Conservation (phyloP, 1,140 invertebrate species). For the Apis cerana region DNA sequence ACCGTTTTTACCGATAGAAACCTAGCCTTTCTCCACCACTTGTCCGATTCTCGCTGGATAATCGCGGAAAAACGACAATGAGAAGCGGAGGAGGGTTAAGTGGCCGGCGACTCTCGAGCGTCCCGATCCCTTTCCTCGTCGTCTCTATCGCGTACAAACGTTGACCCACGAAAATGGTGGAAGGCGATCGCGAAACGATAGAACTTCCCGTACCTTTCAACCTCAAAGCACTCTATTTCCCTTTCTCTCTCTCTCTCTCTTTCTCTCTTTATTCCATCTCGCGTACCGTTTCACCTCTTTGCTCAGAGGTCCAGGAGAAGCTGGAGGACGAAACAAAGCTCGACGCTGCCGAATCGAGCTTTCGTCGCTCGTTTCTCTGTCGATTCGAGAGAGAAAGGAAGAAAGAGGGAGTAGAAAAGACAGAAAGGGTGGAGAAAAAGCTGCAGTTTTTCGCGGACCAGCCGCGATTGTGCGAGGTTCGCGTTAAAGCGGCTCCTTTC, state of each 20-base stretch:
- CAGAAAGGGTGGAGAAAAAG: no score
- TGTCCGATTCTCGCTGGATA: constrained; percentile 20
- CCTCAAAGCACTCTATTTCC: not conserved
- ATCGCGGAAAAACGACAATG: constrained; percentile 41
- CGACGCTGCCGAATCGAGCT: constrained; percentile 2
- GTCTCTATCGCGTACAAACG: constrained; percentile 14
- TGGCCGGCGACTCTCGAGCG: constrained; percentile 5
- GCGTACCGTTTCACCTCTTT: not conserved
- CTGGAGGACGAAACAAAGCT: constrained; percentile 26
- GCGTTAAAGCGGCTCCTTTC: constrained; percentile 2
- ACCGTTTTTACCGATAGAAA: constrained; percentile 1
- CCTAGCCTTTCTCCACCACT: constrained; percentile 9
- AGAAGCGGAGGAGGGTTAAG: constrained; percentile 12
- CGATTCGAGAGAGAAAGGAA: not conserved
- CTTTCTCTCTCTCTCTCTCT: no score
- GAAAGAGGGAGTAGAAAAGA: not conserved
- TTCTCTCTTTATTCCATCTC: not conserved
- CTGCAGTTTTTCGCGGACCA: constrained; percentile 8
- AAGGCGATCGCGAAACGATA: constrained; percentile 29
- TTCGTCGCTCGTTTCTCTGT: constrained; percentile 1
- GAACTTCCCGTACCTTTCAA: constrained; percentile 17
- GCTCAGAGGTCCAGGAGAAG: not conserved
- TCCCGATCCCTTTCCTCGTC: not conserved
- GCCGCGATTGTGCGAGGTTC: constrained; percentile 31
- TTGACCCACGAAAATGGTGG: constrained; percentile 21